Percentiles rank a stretch among this genome's conserved stretches.
These are phyloP conservation scores for Platycnemis pennipes DNA, from an alignment of 2,888 invertebrate genomes.

Conservation along the genomic window DNA sequence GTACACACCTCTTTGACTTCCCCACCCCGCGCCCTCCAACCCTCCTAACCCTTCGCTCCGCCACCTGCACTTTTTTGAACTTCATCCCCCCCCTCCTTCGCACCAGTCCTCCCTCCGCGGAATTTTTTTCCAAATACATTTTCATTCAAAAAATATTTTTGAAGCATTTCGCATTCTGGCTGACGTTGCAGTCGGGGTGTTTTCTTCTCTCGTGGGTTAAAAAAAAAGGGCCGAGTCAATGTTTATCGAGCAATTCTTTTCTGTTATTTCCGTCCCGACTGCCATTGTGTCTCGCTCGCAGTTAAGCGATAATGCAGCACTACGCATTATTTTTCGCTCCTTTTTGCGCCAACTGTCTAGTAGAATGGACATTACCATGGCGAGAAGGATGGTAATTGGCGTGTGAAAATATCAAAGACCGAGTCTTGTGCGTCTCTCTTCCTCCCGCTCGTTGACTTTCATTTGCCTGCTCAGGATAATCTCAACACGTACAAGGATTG, in stretches of 20 bases:
- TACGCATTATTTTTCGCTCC: conserved; percentile 31
- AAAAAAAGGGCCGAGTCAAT: conserved; percentile 35
- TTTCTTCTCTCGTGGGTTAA: conserved; percentile 20
- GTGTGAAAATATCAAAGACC: conserved; percentile 25
- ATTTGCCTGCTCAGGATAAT: not conserved
- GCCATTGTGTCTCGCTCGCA: conserved; percentile 52
- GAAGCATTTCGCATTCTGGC: conserved; percentile 27
- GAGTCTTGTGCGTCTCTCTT: conserved; percentile 2
- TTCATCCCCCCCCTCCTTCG: not conserved
- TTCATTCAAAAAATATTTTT: conserved; percentile 7
- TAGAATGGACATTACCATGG: not conserved
- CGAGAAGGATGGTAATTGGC: not conserved
- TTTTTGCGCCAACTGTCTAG: not conserved
- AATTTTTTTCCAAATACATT: conserved; percentile 43
- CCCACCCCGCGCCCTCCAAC: not conserved
- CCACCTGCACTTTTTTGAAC: not conserved
- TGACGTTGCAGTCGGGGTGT: conserved; percentile 3
- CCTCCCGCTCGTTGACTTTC: not conserved
- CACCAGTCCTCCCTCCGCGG: not conserved
- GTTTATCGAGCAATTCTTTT: conserved; percentile 62
- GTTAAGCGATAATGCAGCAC: conserved; percentile 62
- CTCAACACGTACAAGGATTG: not conserved
- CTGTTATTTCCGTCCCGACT: conserved; percentile 48
- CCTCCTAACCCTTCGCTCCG: not conserved
- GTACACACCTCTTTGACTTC: not conserved